Base-by-base conservation (phyloP, 2,113 vertebrate genomes). In the Chaetodon trifascialis region DNA sequence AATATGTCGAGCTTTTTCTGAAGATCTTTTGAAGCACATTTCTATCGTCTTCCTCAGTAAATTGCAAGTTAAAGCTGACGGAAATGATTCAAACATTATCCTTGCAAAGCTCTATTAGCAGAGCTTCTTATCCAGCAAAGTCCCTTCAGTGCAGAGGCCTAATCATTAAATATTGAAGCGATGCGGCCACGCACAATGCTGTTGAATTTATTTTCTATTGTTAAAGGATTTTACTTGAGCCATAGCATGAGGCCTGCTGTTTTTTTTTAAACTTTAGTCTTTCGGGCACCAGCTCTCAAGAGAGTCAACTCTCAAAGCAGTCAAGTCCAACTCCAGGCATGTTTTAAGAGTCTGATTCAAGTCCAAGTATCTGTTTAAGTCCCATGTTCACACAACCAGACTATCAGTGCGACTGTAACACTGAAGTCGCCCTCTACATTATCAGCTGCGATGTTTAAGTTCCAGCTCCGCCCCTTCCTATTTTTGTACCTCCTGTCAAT, bases 401-500 rank as follows among this genome's bases (percentile, higher is more conserved):
- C 66, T 79, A 75, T 79, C 76, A 46, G 60, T 66, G 10, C 21
- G n/a, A 65, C 46, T 79, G 82, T 59, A 79, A 30, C n/a, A 25
- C 23, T 62, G 47, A 19, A 76, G 54, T 70, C 70, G 21, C 75
- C 36, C 44, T 80, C 0, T 8, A 40, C 49, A 76, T 63, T 91
- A 93, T 93, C 93, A 78, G 81, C 70, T 55, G 77, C 63, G 34
- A 76, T 65, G 84, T 86, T 85, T 58, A 40, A 55, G 63, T 86
- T 87, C 34, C 86, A 88, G 70, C 80, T 68, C 82, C 73, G 21
- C 91, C 92, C 78, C 58, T 79, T 92, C 91, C 91, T 89, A 89
- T 93, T 93, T 91, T 88, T 85, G 62, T 73, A 76, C 14, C 52
- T 17, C 73, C 85, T 80, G 89, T 91, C 91, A 86, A 66, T 92